These are phyloP conservation scores for Didymodactylos carnosus DNA, from an alignment of 2,888 invertebrate species.

Conservation along the genomic window DNA sequence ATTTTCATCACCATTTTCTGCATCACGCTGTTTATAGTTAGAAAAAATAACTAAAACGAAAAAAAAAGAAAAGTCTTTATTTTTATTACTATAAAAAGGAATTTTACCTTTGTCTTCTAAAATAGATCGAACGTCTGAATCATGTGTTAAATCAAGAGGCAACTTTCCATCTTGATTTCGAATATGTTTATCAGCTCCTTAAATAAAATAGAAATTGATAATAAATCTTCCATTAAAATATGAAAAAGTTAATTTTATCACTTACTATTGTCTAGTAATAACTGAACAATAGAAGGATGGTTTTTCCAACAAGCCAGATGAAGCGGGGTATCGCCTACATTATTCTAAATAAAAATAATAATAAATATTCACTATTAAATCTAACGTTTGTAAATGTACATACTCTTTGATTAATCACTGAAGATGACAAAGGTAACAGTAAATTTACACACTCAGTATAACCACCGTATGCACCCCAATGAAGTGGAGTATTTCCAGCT, in stretches of 20 bases:
- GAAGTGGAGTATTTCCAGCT: constrained; percentile 46
- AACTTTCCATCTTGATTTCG: constrained; percentile 40
- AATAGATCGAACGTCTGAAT: constrained; percentile 32
- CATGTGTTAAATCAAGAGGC: constrained; percentile 40
- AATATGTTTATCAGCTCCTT: constrained; percentile 37
- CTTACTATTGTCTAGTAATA: constrained; percentile 38
- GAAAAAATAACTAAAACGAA: not conserved
- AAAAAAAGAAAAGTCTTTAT: not conserved
- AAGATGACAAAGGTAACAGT: constrained; percentile 37
- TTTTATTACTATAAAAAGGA: not conserved
- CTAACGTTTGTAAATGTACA: not conserved
- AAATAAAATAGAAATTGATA: not conserved
- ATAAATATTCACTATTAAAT: not conserved
- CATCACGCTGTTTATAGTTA: constrained; percentile 14
- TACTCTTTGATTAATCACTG: constrained; percentile 37
- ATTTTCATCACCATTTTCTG: constrained; percentile 24
- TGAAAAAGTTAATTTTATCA: not conserved
- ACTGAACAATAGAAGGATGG: constrained; percentile 40
- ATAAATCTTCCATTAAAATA: not conserved
- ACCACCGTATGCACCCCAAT: constrained; percentile 47
- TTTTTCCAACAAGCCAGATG: constrained; percentile 45
- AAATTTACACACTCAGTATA: constrained; percentile 41
- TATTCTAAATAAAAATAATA: constrained; percentile 38
- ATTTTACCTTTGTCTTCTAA: constrained; percentile 26
- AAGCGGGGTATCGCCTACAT: constrained; percentile 46